phyloP scores from a whole-genome alignment of 2,113 vertebrate species.

The Phaetusa simplex region DNA sequence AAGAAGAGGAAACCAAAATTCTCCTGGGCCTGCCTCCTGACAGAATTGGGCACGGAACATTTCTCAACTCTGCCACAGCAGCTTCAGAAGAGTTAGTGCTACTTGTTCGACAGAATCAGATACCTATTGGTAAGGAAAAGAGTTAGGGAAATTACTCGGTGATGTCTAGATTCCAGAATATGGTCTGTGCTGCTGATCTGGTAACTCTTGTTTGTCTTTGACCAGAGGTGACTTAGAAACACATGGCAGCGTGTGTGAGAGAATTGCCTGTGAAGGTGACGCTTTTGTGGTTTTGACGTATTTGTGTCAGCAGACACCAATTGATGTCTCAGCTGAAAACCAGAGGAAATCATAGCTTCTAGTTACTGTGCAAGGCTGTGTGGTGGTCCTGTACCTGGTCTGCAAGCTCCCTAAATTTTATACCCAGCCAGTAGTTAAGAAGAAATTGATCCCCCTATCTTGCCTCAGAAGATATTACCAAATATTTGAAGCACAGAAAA shows the following conservation, averaged over 20 bases:
- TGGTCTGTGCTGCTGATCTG: neutral
- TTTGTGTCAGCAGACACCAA: neutral
- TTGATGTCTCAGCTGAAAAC: neutral
- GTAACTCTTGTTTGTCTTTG: neutral
- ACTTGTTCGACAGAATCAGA: slow-evolving; percentile 80
- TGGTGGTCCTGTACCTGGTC: neutral
- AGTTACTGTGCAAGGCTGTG: neutral
- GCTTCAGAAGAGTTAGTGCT: slow-evolving; percentile 84
- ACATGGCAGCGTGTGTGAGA: rapidly evolving
- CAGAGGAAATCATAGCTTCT: neutral
- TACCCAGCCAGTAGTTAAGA: neutral
- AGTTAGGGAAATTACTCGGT: neutral
- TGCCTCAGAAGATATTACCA: neutral
- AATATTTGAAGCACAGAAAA: neutral
- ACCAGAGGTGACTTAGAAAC: neutral
- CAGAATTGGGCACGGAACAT: slow-evolving; percentile 96
- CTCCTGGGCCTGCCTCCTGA: slow-evolving; percentile 84
- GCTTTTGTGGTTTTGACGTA: neutral
- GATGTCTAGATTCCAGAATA: neutral
- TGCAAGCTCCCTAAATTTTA: neutral
- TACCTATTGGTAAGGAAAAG: slow-evolving; percentile 85
- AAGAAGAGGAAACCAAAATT: slow-evolving; percentile 85
- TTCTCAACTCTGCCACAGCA: slow-evolving; percentile 77
- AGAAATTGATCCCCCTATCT: neutral
- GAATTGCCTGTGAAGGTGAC: neutral